phyloP scores from a whole-genome alignment of 2,888 invertebrate genomes.

The Brachypalpus laphriformis region DNA sequence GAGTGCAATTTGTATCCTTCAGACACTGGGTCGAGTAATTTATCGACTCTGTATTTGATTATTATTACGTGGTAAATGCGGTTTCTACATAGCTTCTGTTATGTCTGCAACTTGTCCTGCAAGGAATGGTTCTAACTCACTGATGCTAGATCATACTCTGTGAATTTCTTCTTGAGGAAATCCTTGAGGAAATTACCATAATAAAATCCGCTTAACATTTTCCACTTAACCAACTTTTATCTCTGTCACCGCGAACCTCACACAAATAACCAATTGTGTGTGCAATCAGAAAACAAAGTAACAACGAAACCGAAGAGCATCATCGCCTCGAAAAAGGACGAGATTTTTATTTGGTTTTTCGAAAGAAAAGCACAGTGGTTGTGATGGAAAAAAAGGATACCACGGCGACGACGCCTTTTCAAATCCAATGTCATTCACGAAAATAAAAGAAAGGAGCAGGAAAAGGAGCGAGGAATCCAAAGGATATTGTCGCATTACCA shows the following conservation, averaged over 20 bases:
- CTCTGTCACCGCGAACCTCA: conserved; percentile 66
- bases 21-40: conserved; percentile 48
- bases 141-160: conserved; percentile 48
- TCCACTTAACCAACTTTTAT: conserved; percentile 72
- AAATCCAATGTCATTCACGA: conserved; percentile 67
- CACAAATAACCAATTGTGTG: conserved; percentile 70
- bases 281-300: conserved; percentile 71
- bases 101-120: conserved; percentile 29
- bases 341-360: conserved; percentile 34
- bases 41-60: conserved; percentile 62
- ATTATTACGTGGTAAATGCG: conserved; percentile 42
- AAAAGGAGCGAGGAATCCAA: conserved; percentile 47
- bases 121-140: neutral
- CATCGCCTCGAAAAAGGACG: conserved; percentile 52
- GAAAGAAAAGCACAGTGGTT: neutral
- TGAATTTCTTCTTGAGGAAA: neutral
- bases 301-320: conserved; percentile 40
- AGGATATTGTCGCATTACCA: conserved; percentile 74
- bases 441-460: neutral
- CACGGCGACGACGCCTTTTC: conserved; percentile 68
- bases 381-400: conserved; percentile 1
- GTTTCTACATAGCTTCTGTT: neutral
- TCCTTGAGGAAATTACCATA: conserved; percentile 69
- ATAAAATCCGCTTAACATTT: conserved; percentile 73
- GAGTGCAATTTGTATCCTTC: conserved; percentile 50